phyloP scores from a whole-genome alignment of 2,888 invertebrate genomes.

The Anticlea derivata region DNA sequence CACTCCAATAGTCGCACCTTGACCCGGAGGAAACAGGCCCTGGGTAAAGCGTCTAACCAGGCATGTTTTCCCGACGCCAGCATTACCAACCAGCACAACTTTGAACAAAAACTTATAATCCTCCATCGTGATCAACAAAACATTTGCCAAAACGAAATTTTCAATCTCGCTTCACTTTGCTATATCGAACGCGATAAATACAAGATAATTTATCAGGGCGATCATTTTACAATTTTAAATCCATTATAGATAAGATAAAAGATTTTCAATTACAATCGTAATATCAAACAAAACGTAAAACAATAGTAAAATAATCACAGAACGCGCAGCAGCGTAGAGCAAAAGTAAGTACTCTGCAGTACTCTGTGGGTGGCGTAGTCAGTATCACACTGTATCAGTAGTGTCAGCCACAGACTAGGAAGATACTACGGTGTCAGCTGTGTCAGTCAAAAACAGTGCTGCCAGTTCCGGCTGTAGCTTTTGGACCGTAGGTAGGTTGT shows the following conservation, averaged over 20 bases:
- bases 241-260: constrained; percentile 62
- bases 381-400: too few relatives aligned
- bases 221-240: constrained; percentile 62
- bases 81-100: constrained; percentile 99
- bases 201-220: constrained; percentile 50
- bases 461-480: too few relatives aligned
- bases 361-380: too few relatives aligned
- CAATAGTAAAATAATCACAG: too few relatives aligned
- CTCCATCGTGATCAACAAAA: constrained; percentile 88
- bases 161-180: constrained; percentile 65
- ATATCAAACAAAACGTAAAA: constrained; percentile 48
- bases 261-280: constrained; percentile 22
- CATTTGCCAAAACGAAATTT: constrained; percentile 59
- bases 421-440: too few relatives aligned
- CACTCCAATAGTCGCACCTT: constrained; percentile 99
- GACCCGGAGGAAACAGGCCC: constrained; percentile 98
- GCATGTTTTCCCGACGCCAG: constrained; percentile 99
- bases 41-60: constrained; percentile 98
- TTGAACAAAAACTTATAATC: constrained; percentile 99
- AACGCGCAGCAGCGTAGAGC: too few relatives aligned
- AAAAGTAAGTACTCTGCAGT: too few relatives aligned
- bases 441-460: too few relatives aligned
- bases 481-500: too few relatives aligned
- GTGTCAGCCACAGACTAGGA: too few relatives aligned
- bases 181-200: constrained; percentile 58